Evolutionary conservation across 1,140 invertebrate genomes (phyloP).

Genomic region (Penaeus indicus): DNA sequence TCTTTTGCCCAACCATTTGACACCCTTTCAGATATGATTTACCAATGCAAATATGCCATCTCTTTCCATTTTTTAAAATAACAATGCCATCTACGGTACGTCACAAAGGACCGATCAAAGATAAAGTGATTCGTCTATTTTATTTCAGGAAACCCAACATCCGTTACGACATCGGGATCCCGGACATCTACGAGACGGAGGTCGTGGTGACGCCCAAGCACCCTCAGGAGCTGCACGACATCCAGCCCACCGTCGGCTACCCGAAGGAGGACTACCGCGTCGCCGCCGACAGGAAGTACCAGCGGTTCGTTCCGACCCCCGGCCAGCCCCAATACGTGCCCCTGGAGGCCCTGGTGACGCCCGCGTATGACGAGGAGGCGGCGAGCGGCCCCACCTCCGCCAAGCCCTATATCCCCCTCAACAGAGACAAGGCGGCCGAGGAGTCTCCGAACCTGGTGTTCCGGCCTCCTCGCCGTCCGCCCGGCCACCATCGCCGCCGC

Average conservation of each 20-base stretch:
- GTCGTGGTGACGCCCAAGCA: slow-evolving; percentile 48
- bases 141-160: slow-evolving; percentile 45
- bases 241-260: neutral
- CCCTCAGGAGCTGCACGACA: slow-evolving; percentile 3
- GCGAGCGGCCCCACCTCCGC: neutral
- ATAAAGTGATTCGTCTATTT: neutral
- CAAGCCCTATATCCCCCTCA: slow-evolving; percentile 51
- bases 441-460: slow-evolving; percentile 37
- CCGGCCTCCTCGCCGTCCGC: slow-evolving; percentile 46
- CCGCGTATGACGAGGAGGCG: neutral
- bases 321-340: slow-evolving; percentile 25
- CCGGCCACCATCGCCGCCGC: slow-evolving; percentile 34
- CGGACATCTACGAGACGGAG: slow-evolving; percentile 64
- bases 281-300: slow-evolving; percentile 37
- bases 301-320: slow-evolving; percentile 29
- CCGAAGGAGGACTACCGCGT: slow-evolving; percentile 25
- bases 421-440: slow-evolving; percentile 6
- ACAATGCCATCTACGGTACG: too few relatives aligned
- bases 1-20: too few relatives aligned
- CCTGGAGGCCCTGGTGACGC: slow-evolving; percentile 35
- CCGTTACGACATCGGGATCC: slow-evolving; percentile 55
- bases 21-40: too few relatives aligned
- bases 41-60: too few relatives aligned
- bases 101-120: neutral
- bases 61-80: too few relatives aligned